Percentiles rank a stretch among this genome's conserved stretches.
These are phyloP conservation scores for Holacanthella duospinosa DNA, from an alignment of 2,888 invertebrate species.

Conservation along the genomic window DNA sequence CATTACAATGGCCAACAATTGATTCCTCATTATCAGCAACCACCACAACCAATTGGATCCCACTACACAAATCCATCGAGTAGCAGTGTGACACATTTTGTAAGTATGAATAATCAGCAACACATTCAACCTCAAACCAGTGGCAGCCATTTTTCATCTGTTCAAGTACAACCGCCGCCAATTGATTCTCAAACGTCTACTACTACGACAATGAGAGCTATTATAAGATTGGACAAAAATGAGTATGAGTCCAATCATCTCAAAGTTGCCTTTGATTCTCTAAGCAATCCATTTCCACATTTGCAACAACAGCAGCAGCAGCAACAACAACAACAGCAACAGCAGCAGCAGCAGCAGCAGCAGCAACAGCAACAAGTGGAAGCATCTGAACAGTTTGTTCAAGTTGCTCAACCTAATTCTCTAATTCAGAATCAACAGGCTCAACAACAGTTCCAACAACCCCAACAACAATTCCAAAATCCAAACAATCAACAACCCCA, in stretches of 20 bases:
- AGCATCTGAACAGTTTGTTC: slow-evolving; percentile 24
- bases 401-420: slow-evolving; percentile 24
- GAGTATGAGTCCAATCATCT: slow-evolving; percentile 37
- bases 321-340: slow-evolving; percentile 38
- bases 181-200: slow-evolving; percentile 49
- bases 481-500: slow-evolving; percentile 38
- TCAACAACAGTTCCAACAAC: slow-evolving; percentile 20
- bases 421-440: slow-evolving; percentile 38
- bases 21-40: background rate
- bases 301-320: slow-evolving; percentile 12
- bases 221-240: slow-evolving; percentile 78
- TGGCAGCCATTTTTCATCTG: background rate
- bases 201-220: slow-evolving; percentile 68
- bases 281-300: slow-evolving; percentile 7
- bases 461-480: slow-evolving; percentile 35
- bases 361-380: slow-evolving; percentile 6
- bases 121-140: background rate
- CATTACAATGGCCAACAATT: slow-evolving; percentile 8
- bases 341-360: slow-evolving; percentile 13
- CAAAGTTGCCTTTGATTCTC: slow-evolving; percentile 30
- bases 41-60: background rate
- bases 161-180: slow-evolving; percentile 39
- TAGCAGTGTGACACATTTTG: background rate
- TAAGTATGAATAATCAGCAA: background rate
- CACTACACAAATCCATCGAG: background rate